These are phyloP conservation scores for Himalopsyche tibetana DNA, from an alignment of 2,888 invertebrate species.

Conservation along the genomic window DNA sequence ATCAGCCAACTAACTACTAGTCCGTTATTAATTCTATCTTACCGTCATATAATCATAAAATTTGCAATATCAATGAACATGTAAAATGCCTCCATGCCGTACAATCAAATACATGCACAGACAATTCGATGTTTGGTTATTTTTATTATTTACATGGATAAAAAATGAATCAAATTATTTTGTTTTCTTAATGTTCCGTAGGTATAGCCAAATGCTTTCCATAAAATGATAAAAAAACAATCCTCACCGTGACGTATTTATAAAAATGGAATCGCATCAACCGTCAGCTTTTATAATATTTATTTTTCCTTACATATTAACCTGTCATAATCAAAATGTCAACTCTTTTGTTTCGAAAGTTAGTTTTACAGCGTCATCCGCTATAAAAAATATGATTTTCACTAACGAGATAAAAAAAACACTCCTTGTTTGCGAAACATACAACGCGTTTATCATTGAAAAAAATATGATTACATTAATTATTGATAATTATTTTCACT, in stretches of 20 bases:
- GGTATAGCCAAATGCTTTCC: neutral
- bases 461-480: no score
- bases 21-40: no score
- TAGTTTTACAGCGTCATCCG: neutral
- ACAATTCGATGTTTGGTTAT: no score
- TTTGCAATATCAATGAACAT: no score
- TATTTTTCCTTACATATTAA: neutral
- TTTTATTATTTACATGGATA: no score
- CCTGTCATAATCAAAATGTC: neutral
- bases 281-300: constrained; percentile 1
- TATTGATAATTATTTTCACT: no score
- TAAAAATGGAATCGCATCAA: neutral
- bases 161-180: no score
- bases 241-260: neutral
- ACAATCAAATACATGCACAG: no score
- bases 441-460: no score
- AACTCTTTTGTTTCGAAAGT: neutral
- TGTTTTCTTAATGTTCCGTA: neutral
- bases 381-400: neutral
- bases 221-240: neutral
- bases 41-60: no score
- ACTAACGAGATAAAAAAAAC: neutral
- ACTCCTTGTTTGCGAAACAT: neutral
- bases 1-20: no score
- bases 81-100: no score